These are phyloP conservation scores for Halichoerus grypus DNA, from an alignment of 2,113 vertebrate species.

Conservation along the genomic window DNA sequence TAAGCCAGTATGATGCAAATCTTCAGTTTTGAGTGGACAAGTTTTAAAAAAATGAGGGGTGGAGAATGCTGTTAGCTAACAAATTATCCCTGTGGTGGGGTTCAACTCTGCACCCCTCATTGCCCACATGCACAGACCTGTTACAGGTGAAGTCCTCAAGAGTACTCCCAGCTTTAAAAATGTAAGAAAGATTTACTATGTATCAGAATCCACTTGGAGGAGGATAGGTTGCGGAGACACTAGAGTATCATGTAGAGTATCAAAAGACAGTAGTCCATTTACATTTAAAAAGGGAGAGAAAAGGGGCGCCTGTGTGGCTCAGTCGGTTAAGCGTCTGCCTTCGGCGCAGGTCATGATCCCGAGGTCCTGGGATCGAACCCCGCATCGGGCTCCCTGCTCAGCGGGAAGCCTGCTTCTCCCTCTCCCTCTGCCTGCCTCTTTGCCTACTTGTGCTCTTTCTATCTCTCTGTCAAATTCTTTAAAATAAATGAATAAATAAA, in stretches of 20 bases:
- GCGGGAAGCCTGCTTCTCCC: too few relatives aligned
- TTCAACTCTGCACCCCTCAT: neutral
- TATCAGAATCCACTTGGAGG: neutral
- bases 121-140: neutral
- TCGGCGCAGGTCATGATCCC: too few relatives aligned
- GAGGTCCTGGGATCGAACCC: too few relatives aligned
- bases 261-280: slow-evolving; percentile 46
- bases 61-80: neutral
- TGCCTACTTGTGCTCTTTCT: too few relatives aligned
- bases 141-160: neutral
- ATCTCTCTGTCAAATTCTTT: too few relatives aligned
- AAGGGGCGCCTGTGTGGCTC: too few relatives aligned
- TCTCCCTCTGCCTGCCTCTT: too few relatives aligned
- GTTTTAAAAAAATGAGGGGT: neutral
- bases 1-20: slow-evolving; percentile 10
- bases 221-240: neutral
- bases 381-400: too few relatives aligned
- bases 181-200: neutral
- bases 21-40: slow-evolving; percentile 18
- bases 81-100: neutral
- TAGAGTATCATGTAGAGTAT: neutral
- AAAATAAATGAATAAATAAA: neutral
- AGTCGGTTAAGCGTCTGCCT: too few relatives aligned
- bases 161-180: neutral
- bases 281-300: neutral